Evolutionary conservation across 2,113 vertebrate genomes (phyloP), one percentile per base, ranked within the genome.

Genomic region (Stegostoma tigrinum): DNA sequence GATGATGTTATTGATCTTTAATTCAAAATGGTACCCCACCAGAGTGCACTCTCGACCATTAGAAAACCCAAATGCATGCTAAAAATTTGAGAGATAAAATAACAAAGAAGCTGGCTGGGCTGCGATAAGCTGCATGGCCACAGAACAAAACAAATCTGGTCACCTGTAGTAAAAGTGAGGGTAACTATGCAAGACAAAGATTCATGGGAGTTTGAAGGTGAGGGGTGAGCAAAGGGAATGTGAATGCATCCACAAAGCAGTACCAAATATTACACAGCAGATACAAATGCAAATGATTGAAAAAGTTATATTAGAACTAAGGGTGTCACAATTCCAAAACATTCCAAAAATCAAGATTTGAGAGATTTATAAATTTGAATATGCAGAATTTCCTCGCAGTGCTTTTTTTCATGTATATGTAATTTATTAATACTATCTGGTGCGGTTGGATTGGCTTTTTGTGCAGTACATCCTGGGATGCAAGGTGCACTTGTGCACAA

Each of bases 61-160:
- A 95, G 94, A 95, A 94, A 95, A 95, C 67, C 94, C 94, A 95
- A 95, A 95, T 72, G 67, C 94, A 75, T 45, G 94, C 68, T 70
- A 95, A 72, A 95, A 95, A 95, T 72, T 94, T 72, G 94, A 95
- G 96, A 96, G 97, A 97, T 96, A 96, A 96, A 96, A 96, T 97
- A 96, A 97, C 96, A 97, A 96, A 96, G 96, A 96, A 70, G 97
- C 96, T 97, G 96, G 96, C 96, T 96, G 95, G 96, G 96, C 97
- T 96, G 96, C 96, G 97, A 96, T 96, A 96, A 96, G 97, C 97
- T 96, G 97, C 96, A 97, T 96, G 97, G 96, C 96, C 95, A 96
- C 96, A 96, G 96, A 96, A 97, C 96, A 97, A 97, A 97, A 96
- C 97, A 97, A 97, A 97, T 96, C 94, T 52, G 94, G 42, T 95